Evolutionary conservation across 2,797 vertebrate genomes (phyloP).

Genomic region (Typhlichthys eigenmanni): DNA sequence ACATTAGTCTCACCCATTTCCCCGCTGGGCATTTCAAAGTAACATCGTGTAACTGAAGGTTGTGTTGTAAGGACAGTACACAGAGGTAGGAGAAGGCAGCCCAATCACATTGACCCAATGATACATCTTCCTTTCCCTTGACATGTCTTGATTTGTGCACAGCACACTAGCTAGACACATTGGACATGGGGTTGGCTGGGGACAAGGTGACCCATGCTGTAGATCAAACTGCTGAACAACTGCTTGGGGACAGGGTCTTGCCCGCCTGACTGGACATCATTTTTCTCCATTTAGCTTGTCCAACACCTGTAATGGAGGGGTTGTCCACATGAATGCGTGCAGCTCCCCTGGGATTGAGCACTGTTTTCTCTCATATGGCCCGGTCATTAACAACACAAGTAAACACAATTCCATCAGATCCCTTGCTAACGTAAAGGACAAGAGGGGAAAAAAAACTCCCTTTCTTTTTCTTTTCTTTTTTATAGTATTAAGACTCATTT

Average conservation of each 20-base stretch:
- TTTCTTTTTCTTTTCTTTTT: too few relatives aligned
- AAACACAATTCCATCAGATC: constrained; percentile 39
- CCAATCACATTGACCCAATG: constrained; percentile 54
- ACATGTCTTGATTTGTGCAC: constrained; percentile 59
- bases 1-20: constrained; percentile 23
- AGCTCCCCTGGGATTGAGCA: constrained; percentile 46
- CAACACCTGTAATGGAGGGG: constrained; percentile 70
- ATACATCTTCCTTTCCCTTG: constrained; percentile 56
- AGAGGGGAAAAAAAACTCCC: background rate
- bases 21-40: constrained; percentile 18
- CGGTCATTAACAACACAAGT: constrained; percentile 42
- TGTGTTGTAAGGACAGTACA: constrained; percentile 42
- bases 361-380: constrained; percentile 44
- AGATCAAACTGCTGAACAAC: constrained; percentile 72
- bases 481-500: too few relatives aligned
- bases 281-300: constrained; percentile 75
- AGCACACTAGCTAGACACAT: constrained; percentile 43
- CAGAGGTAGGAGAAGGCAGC: constrained; percentile 48
- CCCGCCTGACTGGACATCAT: constrained; percentile 69
- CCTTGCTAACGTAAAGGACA: constrained; percentile 12
- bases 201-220: constrained; percentile 70
- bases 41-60: constrained; percentile 44
- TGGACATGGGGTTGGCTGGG: constrained; percentile 15
- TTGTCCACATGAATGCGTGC: constrained; percentile 66
- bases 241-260: constrained; percentile 67